A percentile compares a stretch with the other conserved stretches of the same genome.
Conservation (phyloP, 2,797 vertebrate species). For the Pseudopleuronectes americanus region DNA sequence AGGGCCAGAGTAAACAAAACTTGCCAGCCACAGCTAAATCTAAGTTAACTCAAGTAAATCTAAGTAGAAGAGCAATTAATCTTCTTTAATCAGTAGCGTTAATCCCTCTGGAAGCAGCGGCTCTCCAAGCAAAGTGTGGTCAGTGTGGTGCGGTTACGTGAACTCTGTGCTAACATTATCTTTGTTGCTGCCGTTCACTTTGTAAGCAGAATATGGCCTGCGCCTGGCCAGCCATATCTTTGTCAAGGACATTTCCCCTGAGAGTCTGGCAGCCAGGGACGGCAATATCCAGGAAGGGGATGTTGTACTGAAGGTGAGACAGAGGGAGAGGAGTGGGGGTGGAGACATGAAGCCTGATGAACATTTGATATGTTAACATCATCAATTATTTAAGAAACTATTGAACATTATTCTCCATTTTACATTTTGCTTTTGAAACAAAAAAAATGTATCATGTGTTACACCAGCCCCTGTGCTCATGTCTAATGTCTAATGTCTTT, state of each 20-base stretch:
- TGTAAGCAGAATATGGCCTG: conserved; percentile 96
- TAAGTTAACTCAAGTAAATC: conserved; percentile 73
- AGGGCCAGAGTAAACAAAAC: conserved; percentile 69
- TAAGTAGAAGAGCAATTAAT: conserved; percentile 80
- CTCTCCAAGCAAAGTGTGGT: conserved; percentile 45
- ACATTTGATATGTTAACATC: conserved; percentile 10
- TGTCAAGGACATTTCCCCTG: conserved; percentile 99
- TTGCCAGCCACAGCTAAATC: conserved; percentile 68
- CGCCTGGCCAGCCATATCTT: conserved; percentile 99
- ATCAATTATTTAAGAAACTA: conserved; percentile 15
- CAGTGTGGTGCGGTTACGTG: conserved; percentile 47
- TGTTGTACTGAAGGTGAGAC: conserved; percentile 96
- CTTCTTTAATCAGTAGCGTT: conserved; percentile 74
- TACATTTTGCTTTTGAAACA: conserved; percentile 5
- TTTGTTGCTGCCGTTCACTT: conserved; percentile 84
- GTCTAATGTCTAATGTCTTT: no score
- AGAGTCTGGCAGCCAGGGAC: conserved; percentile 97
- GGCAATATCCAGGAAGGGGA: conserved; percentile 99
- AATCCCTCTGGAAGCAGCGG: conserved; percentile 65
- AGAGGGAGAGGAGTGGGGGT: neutral
- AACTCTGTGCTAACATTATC: conserved; percentile 77
- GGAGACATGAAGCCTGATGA: neutral
- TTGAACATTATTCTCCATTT: neutral
- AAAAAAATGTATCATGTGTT: neutral
- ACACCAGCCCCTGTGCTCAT: neutral